These are phyloP conservation scores for Sclerurus mexicanus DNA, from an alignment of 2,113 vertebrate species.

Conservation along the genomic window DNA sequence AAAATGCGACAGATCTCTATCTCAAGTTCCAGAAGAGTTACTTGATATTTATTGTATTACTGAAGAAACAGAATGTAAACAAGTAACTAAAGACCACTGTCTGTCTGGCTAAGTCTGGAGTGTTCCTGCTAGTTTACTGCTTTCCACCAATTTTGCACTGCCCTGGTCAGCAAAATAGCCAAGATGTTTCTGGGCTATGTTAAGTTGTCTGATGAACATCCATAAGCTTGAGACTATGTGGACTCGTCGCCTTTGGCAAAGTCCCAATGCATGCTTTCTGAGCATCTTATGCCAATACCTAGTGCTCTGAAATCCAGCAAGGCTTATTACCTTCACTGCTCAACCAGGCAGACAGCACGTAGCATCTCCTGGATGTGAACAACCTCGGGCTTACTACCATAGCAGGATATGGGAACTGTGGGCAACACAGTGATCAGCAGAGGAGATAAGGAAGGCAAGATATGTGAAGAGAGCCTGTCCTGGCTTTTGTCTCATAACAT, in stretches of 20 bases:
- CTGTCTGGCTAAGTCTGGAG: constrained; percentile 8
- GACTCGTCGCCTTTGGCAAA: background rate
- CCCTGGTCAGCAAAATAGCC: background rate
- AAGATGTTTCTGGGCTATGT: background rate
- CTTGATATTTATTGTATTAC: constrained; percentile 62
- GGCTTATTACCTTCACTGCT: background rate
- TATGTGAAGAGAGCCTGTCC: background rate
- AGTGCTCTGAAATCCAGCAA: background rate
- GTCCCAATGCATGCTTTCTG: background rate
- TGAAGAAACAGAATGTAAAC: constrained; percentile 59
- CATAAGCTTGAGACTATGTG: background rate
- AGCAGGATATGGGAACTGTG: background rate
- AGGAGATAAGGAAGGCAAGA: background rate
- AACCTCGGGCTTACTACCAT: background rate
- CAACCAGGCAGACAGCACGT: background rate
- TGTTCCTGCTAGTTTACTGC: background rate
- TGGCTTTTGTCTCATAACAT: background rate
- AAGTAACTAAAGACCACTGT: constrained; percentile 32
- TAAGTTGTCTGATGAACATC: background rate
- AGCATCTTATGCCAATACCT: background rate
- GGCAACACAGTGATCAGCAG: fast-evolving
- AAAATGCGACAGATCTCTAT: constrained; percentile 54
- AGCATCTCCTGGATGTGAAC: background rate
- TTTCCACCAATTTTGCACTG: background rate
- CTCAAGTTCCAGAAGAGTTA: constrained; percentile 41